Base-by-base conservation (phyloP, 2,888 invertebrate species). In the Uropetala carovei region DNA sequence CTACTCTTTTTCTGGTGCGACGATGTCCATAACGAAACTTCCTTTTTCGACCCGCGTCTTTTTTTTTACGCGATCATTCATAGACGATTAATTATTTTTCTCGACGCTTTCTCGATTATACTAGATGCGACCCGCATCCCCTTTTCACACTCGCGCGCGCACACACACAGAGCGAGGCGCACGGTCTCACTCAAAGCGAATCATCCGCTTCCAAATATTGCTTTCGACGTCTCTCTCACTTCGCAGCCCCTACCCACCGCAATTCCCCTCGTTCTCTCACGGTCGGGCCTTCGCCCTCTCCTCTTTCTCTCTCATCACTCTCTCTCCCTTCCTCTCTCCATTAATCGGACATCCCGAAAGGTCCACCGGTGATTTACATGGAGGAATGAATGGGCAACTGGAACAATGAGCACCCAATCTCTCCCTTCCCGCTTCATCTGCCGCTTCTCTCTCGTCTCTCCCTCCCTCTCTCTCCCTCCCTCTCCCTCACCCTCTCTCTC, bases 351-450 rank as follows among this genome's bases (percentile, higher is more conserved):
- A 18, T 81, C n/a, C 27, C 16, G 18, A n/a, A 64, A 4, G 75
- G 75, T 75, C 22, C 82, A 43, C 16, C 83, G 5, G 59, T 89
- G 89, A 89, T 89, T 89, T 89, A 64, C 89, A 89, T 68, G 64
- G 60, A 43, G 89, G 89, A 68, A 89, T 89, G 89, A 89, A 89
- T 89, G 89, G 89, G 89, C 22, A 68, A 56, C 64, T 89, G 64
- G 89, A 89, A 89, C 89, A 89, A 89, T 89, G 89, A 68, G 89
- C 89, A 68, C 64, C 89, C 89, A 89, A 89, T 89, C 89, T 89
- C 56, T n/a, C 43, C 43, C 43, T 43, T 43, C 43, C 43, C n/a
- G 13, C 83, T n/a, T 57, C 43, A 83, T 57, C 83, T 57, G 57
- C 83, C 83, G 56, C 56, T 56, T 18, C 57, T 43, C n/a, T 27